Conservation (phyloP, 2,888 invertebrate species). For the Lampropteryx suffumata region DNA sequence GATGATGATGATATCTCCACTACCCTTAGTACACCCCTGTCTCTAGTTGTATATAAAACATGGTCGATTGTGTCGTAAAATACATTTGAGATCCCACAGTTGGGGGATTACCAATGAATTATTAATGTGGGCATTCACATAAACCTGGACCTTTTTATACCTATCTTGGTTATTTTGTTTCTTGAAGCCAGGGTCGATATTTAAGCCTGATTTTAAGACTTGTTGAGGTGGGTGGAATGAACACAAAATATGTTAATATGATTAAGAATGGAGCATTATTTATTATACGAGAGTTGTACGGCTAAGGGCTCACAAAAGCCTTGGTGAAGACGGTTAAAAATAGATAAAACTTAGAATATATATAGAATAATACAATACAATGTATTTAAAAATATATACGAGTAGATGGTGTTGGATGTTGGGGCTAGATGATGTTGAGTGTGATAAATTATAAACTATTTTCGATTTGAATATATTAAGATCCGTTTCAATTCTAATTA, state of each 20-base stretch:
- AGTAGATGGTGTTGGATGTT: too few relatives aligned
- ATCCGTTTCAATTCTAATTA: too few relatives aligned
- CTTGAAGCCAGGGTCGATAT: slow-evolving; percentile 39
- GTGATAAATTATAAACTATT: too few relatives aligned
- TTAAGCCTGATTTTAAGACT: slow-evolving; percentile 23
- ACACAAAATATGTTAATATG: slow-evolving; percentile 22
- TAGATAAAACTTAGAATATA: too few relatives aligned
- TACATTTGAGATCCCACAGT: slow-evolving; percentile 61
- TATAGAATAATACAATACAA: too few relatives aligned
- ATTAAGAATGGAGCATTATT: too few relatives aligned
- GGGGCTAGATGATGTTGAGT: too few relatives aligned
- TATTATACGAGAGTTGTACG: too few relatives aligned
- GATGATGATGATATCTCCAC: not conserved
- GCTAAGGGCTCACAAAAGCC: too few relatives aligned
- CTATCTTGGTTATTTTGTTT: slow-evolving; percentile 47
- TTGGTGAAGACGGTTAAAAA: too few relatives aligned
- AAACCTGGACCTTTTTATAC: slow-evolving; percentile 60
- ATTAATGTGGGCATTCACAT: slow-evolving; percentile 73
- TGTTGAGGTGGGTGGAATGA: slow-evolving; percentile 21
- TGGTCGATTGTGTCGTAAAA: slow-evolving; percentile 67
- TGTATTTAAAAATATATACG: too few relatives aligned
- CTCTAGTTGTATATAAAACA: slow-evolving; percentile 50
- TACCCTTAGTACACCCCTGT: slow-evolving; percentile 39
- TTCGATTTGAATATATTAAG: too few relatives aligned
- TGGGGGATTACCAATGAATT: slow-evolving; percentile 75